A percentile compares a stretch with the other conserved stretches of the same genome.
These are phyloP conservation scores for Muschampia plurimacula DNA, from an alignment of 2,888 invertebrate genomes.

Conservation along the genomic window DNA sequence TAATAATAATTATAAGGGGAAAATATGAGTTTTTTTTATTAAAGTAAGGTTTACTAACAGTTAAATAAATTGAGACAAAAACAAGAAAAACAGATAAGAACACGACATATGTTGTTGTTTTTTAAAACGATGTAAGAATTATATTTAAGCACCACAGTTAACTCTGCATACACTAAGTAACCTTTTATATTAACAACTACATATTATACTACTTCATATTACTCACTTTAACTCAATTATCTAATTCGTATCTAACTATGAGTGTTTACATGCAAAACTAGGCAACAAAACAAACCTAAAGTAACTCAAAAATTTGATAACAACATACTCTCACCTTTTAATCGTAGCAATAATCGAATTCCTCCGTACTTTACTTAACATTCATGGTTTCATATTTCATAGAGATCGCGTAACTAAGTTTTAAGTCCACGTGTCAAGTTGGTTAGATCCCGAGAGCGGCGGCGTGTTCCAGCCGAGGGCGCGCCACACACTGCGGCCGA, in stretches of 20 bases:
- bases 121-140: not conserved
- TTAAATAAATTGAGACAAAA: too few relatives aligned
- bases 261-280: not conserved
- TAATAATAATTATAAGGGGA: too few relatives aligned
- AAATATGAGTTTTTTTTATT: too few relatives aligned
- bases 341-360: not conserved
- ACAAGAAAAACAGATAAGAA: not conserved
- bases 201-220: not conserved
- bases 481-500: slow-evolving; percentile 78
- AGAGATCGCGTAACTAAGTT: slow-evolving; percentile 28
- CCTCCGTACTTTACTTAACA: not conserved
- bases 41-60: too few relatives aligned
- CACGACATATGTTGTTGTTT: not conserved
- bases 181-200: not conserved
- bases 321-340: slow-evolving; percentile 1
- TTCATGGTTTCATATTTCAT: slow-evolving; percentile 13
- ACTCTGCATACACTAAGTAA: not conserved
- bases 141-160: not conserved
- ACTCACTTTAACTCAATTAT: not conserved
- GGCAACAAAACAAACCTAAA: slow-evolving; percentile 3
- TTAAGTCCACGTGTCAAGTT: slow-evolving; percentile 46
- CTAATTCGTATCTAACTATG: not conserved
- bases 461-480: slow-evolving; percentile 64
- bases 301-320: not conserved
- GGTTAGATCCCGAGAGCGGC: slow-evolving; percentile 56